phyloP scores from a whole-genome alignment of 2,113 vertebrate species.

The Oplegnathus fasciatus region DNA sequence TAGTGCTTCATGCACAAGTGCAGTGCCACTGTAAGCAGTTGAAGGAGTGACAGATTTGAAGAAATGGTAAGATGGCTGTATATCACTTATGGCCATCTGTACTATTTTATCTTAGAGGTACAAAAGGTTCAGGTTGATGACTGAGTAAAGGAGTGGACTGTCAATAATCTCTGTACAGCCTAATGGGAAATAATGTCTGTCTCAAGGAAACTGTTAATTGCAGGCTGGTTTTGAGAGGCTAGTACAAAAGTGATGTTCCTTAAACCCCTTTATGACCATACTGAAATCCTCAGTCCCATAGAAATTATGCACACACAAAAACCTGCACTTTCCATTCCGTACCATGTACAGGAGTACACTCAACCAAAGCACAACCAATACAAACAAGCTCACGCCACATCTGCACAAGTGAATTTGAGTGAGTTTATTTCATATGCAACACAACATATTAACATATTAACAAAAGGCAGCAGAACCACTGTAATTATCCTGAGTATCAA shows the following conservation, averaged over 20 bases:
- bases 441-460: not conserved
- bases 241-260: not conserved
- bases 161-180: too few species aligned
- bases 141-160: too few species aligned
- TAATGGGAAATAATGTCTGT: not conserved
- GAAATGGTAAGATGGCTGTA: not conserved
- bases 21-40: not conserved
- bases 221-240: not conserved
- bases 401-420: not conserved
- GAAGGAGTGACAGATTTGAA: not conserved
- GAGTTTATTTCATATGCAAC: constrained; percentile 11
- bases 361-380: not conserved
- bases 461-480: constrained; percentile 3
- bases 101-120: too few species aligned
- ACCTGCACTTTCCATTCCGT: not conserved
- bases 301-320: not conserved
- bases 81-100: too few species aligned
- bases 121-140: not conserved
- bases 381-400: not conserved
- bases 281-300: not conserved
- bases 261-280: not conserved
- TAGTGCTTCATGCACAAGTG: not conserved
- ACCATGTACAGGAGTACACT: not conserved
- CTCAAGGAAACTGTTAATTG: not conserved
- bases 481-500: constrained; percentile 7